Base-by-base conservation (phyloP, 2,113 vertebrate genomes). In the Tupaia chinensis region DNA sequence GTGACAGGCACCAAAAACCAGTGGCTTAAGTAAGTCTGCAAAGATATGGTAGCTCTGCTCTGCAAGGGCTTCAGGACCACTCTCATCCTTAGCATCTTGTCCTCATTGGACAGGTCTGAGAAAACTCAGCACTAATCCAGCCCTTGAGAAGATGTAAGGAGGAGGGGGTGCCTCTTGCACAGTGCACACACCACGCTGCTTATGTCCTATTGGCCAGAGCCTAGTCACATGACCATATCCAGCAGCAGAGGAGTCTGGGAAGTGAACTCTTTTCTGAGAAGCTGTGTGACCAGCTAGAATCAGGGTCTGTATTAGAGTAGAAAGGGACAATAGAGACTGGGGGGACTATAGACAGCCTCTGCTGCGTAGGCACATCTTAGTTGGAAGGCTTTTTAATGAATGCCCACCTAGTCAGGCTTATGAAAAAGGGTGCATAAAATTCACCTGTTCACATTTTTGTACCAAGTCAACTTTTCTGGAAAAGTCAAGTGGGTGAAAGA, bases 351-450 rank as follows among this genome's bases (percentile, higher is more conserved):
- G 3, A 63, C 29, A 89, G 66, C 66, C 66, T 94, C 32, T 69
- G 32, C 29, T 14, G 23, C 68, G 63, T 22, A 12, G n/a, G 61
- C 14, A 27, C 74, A 10, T 63, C 73, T 88, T 74, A 25, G 17
- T 32, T 89, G 89, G 23, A 79, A 92, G 34, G 20, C n/a, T 29
- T 96, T 96, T 73, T 80, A 80, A 76, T 89, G 87, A 95, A 66
- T 34, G n/a, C 58, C 58, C 53, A 69, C 70, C 86, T 23, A 89
- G 61, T 34, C 54, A 89, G 53, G 13, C 68, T 87, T 91, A 70
- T 93, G 58, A 54, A 93, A 60, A 95, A 81, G 87, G 87, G 29
- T 68, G 73, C 8, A 77, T 88, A 94, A 82, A 84, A 84, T 92
- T 77, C 69, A 89, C 61, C 32, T 53, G 27, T 29, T 87, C 73